Base-by-base conservation (phyloP, 1,140 invertebrate species). In the Sinella curviseta region DNA sequence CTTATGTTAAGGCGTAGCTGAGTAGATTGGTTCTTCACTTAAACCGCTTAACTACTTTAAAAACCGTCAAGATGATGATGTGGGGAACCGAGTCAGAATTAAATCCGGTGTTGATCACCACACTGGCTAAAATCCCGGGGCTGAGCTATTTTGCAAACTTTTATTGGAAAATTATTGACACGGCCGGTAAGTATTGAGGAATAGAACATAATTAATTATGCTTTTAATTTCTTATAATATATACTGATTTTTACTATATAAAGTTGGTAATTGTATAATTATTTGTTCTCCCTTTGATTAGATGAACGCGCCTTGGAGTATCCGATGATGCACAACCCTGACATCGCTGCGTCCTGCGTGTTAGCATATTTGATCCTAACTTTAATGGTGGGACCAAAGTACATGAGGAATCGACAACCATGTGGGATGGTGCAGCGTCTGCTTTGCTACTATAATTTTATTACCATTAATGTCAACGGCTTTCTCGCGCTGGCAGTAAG, bases 131-230 rank as follows among this genome's bases (percentile, higher is more conserved):
- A 14, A 60, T 80, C n/a, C 79, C 79, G 24, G 65, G 28, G 1
- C 67, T 80, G 31, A 34, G 67, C 8, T 77, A 80, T 39, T 75
- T 75, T 28, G 30, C 76, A 20, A 31, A 67, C 20, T 80, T 80
- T 74, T 80, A 80, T 48, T 20, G 55, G 20, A 39, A 73, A 34
- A 74, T 80, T 35, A 80, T 73, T 39, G 75, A 57, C 24, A 65
- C 76, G 34, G 65, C 75, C 17, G 79, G 79, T 80, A 55, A 78
- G n/a, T 26, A 3, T n/a, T 24, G 30, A 2, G n/a, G n/a, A 36
- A 24, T n/a, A 24, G 20, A 67, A 14, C 35, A 33, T 35, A 60
- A 28, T 60, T 16, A 30, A 39, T 2, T n/a, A 28, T 65, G 30
- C 24, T 65, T n/a, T 54, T 16, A 77, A 65, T 57, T 33, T n/a